phyloP scores from a whole-genome alignment of 2,797 vertebrate species.

The Sebastes wilsoni region DNA sequence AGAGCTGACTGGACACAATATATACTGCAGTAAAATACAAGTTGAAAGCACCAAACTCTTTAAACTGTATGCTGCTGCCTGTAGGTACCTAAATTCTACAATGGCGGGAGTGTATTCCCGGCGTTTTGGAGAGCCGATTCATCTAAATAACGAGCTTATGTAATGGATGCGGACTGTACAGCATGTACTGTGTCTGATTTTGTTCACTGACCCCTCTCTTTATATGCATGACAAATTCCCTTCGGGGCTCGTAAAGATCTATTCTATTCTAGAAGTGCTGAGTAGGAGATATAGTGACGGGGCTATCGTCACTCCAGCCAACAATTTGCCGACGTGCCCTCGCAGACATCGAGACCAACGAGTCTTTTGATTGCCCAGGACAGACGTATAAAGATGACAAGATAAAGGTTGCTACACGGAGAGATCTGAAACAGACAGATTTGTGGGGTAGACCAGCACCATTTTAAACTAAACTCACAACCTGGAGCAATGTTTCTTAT shows the following conservation, averaged over 20 bases:
- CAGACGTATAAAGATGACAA: not conserved
- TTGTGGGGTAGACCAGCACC: not conserved
- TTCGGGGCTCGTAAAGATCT: constrained; percentile 54
- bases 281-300: constrained; percentile 42
- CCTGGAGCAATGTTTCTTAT: not conserved
- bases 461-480: not conserved
- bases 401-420: not conserved
- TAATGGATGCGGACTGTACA: constrained; percentile 59
- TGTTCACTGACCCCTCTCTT: constrained; percentile 56
- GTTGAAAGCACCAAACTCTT: not conserved
- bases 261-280: constrained; percentile 64
- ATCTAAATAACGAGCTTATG: constrained; percentile 54
- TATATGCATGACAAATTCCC: constrained; percentile 62
- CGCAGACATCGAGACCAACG: constrained; percentile 12
- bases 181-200: constrained; percentile 59
- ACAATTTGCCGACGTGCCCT: constrained; percentile 20
- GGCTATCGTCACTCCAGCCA: constrained; percentile 8
- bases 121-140: constrained; percentile 30
- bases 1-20: constrained; percentile 11
- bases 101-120: not conserved
- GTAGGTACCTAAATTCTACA: not conserved
- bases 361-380: not conserved
- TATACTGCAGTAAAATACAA: not conserved
- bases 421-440: not conserved
- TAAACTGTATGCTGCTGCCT: not conserved